A percentile compares a stretch with the other conserved stretches of the same genome.
phyloP scores from a whole-genome alignment of 2,888 invertebrate species.

The Tachystola acroxantha region DNA sequence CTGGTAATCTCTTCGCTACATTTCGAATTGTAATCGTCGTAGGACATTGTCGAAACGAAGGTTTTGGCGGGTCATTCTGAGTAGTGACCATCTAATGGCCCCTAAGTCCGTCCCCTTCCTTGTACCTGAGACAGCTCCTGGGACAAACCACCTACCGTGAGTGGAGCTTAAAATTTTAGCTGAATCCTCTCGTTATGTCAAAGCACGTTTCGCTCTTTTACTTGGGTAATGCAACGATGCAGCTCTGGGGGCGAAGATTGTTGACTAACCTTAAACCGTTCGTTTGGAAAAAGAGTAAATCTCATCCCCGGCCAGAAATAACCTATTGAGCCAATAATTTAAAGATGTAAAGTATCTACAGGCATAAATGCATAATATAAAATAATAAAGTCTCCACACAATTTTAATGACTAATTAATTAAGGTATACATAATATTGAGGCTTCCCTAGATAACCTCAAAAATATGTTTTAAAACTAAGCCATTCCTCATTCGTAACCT shows the following conservation, averaged over 20 bases:
- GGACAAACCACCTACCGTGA: slow-evolving; percentile 13
- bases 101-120: slow-evolving; percentile 44
- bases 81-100: slow-evolving; percentile 44
- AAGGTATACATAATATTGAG: no score
- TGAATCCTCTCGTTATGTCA: slow-evolving; percentile 21
- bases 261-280: slow-evolving; percentile 25
- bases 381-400: no score
- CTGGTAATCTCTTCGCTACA: no score
- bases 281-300: slow-evolving; percentile 8
- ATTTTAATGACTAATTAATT: no score
- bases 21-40: not conserved
- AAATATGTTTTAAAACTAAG: no score
- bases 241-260: slow-evolving; percentile 17
- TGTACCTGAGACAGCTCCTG: slow-evolving; percentile 39
- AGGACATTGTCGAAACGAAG: not conserved
- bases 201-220: slow-evolving; percentile 27
- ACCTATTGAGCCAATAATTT: not conserved
- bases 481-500: no score
- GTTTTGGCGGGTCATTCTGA: slow-evolving; percentile 30
- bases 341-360: not conserved
- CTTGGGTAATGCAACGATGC: slow-evolving; percentile 16
- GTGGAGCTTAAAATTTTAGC: slow-evolving; percentile 15
- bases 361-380: no score
- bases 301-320: not conserved
- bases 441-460: no score